phyloP scores from a whole-genome alignment of 2,113 vertebrate genomes.

The Cyphomyrus discorhynchus region DNA sequence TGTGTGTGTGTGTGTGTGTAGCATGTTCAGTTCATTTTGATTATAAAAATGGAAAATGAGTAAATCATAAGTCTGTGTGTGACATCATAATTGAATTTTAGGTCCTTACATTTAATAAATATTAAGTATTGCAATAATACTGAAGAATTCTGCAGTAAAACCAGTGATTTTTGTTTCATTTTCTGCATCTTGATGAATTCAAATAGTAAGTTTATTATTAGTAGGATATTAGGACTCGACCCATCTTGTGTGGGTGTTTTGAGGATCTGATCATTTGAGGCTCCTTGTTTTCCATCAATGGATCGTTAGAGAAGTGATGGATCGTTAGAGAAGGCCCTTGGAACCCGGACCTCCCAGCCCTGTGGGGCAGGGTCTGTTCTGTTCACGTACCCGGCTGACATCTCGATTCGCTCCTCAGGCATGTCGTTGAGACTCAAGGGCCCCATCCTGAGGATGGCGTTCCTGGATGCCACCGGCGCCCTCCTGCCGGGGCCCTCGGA shows the following conservation, averaged over 20 bases:
- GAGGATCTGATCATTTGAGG: neutral
- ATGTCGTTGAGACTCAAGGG: conserved; percentile 82
- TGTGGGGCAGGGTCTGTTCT: neutral
- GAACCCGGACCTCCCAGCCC: neutral
- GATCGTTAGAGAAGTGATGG: neutral
- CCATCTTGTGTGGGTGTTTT: neutral
- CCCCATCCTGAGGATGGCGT: conserved; percentile 82
- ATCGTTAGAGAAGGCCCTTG: neutral
- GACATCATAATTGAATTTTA: neutral
- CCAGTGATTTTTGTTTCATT: neutral
- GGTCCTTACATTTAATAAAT: neutral
- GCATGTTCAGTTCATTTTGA: neutral
- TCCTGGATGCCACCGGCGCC: conserved; percentile 76
- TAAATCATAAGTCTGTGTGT: neutral
- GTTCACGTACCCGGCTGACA: neutral
- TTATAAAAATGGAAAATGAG: neutral
- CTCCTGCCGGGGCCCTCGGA: conserved; percentile 78
- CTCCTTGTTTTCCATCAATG: neutral
- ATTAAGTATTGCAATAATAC: neutral
- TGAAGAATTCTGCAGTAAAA: neutral
- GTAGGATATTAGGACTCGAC: neutral
- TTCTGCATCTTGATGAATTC: neutral
- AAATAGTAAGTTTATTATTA: neutral
- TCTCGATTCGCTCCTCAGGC: conserved; percentile 58
- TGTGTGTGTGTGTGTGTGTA: neutral